Evolutionary conservation across 2,888 invertebrate genomes (phyloP), one percentile per base, ranked within the genome.

Genomic region (Mythimna ferrago): DNA sequence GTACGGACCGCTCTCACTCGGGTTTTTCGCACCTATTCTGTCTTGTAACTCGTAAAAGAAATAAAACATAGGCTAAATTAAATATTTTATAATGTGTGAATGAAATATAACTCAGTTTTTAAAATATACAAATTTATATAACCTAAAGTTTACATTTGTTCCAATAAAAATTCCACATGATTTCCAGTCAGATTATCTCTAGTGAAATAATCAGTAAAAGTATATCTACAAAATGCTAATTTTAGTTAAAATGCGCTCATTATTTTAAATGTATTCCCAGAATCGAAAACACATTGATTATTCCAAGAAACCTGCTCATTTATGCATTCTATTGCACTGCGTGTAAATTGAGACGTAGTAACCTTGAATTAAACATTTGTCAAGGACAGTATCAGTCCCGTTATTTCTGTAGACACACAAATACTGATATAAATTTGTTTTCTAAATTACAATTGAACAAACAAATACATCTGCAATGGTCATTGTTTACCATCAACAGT

Each of bases 401-500:
- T 53, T 68, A 4, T 53, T 26, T 26, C 41, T 16, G 4, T 7
- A 10, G 19, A 11, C 21, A 41, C 21, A 41, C 26, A 2, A 53
- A 6, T 38, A 32, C 14, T 11, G 16, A 56, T 35, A 44, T 67
- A 56, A n/a, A 71, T 53, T 54, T 0, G 57, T 76, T 68, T 35
- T n/a, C 14, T 41, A 60, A 48, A 58, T 51, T 7, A 6, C n/a
- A 51, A 9, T 9, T n/a, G 51, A n/a, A 61, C 57, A 56, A 56
- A 70, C 51, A 58, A 2, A 67, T 14, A 73, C 53, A 63, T n/a
- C 53, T 57, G 19, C 44, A 60, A 4, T 57, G 41, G 54, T 44
- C 53, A 67, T 70, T 79, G 81, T 79, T 81, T 81, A 79, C 76
- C 57, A 67, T 62, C 54, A 66, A 72, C 26, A 62, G 0, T 10